Percentiles rank a stretch among this genome's conserved stretches.
Evolutionary conservation across 2,888 invertebrate genomes (phyloP).

Genomic region (Pocota personata): DNA sequence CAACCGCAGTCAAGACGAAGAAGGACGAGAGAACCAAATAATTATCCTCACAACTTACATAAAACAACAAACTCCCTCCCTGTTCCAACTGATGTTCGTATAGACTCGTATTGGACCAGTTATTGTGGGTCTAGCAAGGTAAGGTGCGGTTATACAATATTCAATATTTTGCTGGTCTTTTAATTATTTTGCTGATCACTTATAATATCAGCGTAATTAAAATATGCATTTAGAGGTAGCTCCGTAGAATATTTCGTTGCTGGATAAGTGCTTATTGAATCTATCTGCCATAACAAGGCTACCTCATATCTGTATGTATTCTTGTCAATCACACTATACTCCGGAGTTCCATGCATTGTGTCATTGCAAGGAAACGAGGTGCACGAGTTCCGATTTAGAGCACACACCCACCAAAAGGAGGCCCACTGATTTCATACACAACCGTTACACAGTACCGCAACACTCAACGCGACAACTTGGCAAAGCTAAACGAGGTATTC

Average conservation of each 20-base stretch:
- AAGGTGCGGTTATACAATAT: neutral
- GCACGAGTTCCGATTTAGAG: neutral
- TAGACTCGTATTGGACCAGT: neutral
- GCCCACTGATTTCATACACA: conserved; percentile 41
- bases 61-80: neutral
- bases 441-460: conserved; percentile 69
- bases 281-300: too few species aligned
- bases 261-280: too few species aligned
- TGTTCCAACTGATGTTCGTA: neutral
- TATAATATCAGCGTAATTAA: too few species aligned
- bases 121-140: neutral
- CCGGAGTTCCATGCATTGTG: neutral
- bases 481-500: conserved; percentile 64
- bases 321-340: neutral
- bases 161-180: too few species aligned
- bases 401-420: neutral
- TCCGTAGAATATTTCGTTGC: too few species aligned
- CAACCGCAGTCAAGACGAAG: conserved; percentile 16
- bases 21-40: neutral
- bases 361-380: conserved; percentile 23
- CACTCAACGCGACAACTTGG: conserved; percentile 69
- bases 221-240: too few species aligned
- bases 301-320: neutral
- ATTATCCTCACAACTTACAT: conserved; percentile 31
- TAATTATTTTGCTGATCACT: too few species aligned